These are phyloP conservation scores for Dolichallabes microphthalmus DNA, from an alignment of 2,113 vertebrate species.

Conservation along the genomic window DNA sequence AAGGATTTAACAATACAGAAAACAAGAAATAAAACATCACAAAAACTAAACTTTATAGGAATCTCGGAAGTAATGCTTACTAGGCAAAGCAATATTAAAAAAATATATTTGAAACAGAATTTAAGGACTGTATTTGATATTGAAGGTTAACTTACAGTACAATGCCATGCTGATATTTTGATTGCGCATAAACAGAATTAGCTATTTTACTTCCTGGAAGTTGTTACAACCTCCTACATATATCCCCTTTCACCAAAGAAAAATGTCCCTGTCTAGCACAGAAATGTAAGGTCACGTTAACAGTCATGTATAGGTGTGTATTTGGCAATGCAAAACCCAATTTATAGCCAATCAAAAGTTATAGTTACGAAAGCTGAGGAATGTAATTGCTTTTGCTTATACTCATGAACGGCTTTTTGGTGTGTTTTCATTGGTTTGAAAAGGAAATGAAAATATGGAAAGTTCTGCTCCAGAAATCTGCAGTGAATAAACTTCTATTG, in stretches of 20 bases:
- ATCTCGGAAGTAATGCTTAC: background rate
- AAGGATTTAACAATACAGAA: background rate
- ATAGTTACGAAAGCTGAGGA: background rate
- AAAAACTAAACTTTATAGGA: background rate
- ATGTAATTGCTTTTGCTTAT: conserved; percentile 4
- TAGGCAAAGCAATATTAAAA: background rate
- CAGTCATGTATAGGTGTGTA: background rate
- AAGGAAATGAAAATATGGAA: background rate
- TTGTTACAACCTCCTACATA: background rate
- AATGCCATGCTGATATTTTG: background rate
- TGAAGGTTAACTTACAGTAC: background rate
- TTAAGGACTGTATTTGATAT: background rate
- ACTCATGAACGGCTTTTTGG: background rate
- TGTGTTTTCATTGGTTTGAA: background rate
- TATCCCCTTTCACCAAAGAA: background rate
- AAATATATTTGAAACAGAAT: background rate
- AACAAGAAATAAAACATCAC: background rate
- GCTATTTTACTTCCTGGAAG: background rate
- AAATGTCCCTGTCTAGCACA: background rate
- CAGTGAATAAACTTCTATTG: background rate
- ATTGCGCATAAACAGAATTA: background rate
- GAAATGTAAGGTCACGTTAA: background rate
- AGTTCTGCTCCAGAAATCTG: background rate
- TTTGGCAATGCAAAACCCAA: background rate
- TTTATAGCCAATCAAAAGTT: background rate